These are phyloP conservation scores for Autographa gamma DNA, from an alignment of 2,888 invertebrate species.

Conservation along the genomic window DNA sequence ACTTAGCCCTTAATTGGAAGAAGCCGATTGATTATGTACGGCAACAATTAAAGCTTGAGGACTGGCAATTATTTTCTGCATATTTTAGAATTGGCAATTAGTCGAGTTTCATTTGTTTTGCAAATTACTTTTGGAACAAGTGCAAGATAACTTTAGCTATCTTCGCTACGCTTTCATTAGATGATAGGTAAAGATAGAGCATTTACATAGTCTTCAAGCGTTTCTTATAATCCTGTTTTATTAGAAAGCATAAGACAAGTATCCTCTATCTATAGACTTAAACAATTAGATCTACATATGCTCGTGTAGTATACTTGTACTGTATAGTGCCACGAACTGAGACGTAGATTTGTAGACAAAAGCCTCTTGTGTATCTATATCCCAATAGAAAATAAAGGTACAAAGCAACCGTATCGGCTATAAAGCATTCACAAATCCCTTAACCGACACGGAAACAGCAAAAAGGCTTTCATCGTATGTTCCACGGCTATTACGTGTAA, in stretches of 20 bases:
- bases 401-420: constrained; percentile 41
- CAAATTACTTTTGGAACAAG: constrained; percentile 22
- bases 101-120: constrained; percentile 26
- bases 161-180: background rate
- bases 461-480: constrained; percentile 64
- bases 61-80: constrained; percentile 32
- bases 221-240: background rate
- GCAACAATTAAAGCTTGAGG: constrained; percentile 18
- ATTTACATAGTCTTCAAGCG: background rate
- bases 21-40: constrained; percentile 3
- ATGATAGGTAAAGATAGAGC: background rate
- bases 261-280: background rate
- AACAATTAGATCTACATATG: background rate
- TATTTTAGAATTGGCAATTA: constrained; percentile 28
- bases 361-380: constrained; percentile 16
- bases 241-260: background rate
- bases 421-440: constrained; percentile 49
- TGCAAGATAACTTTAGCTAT: background rate
- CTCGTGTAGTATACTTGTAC: background rate
- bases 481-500: constrained; percentile 68
- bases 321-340: background rate
- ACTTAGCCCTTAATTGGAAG: constrained; percentile 14
- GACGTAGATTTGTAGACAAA: background rate
- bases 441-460: constrained; percentile 48
- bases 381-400: constrained; percentile 23